Conservation (phyloP, 2,113 vertebrate species). For the crab-eating macaque (Macaca fascicularis) region T2T-MFA8v1.1 NC_088380.1:93904501-93905000, state of each 20-base stretch:
- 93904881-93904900: background rate
- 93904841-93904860: background rate
- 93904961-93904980: background rate
- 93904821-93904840: background rate
- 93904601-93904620: background rate
- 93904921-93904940: background rate
- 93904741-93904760: background rate
- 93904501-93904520: constrained; percentile 51
- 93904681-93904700: background rate
- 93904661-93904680: background rate
- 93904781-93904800: background rate
- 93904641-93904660: background rate
- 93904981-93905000: background rate
- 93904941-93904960: background rate
- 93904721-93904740: background rate
- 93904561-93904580: background rate
- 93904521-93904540: constrained; percentile 57
- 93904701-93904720: background rate
- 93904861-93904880: background rate
- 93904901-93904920: background rate
- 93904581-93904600: constrained; percentile 35
- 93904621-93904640: background rate
- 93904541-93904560: background rate
- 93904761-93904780: background rate
- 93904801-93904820: background rate